Conservation (phyloP, 2,797 vertebrate genomes). For the Halcyon smyrnensis region DNA sequence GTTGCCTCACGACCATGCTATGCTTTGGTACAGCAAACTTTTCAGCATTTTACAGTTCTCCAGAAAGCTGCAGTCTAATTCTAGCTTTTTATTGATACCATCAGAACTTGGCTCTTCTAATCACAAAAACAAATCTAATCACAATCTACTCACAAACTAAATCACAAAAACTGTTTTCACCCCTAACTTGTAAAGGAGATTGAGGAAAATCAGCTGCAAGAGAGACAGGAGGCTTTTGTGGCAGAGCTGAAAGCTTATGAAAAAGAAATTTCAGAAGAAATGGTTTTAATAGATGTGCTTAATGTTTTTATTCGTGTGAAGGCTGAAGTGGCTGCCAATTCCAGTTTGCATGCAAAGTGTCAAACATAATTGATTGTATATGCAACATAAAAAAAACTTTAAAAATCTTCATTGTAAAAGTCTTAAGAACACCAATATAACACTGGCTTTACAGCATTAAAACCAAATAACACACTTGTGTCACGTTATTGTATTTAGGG, state of each 20-base stretch:
- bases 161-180: neutral
- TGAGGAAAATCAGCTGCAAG: slow-evolving; percentile 22
- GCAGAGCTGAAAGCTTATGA: slow-evolving; percentile 36
- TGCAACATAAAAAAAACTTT: slow-evolving; percentile 34
- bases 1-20: neutral
- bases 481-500: slow-evolving; percentile 61
- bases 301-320: slow-evolving; percentile 64
- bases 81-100: neutral
- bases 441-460: slow-evolving; percentile 60
- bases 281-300: slow-evolving; percentile 58
- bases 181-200: neutral
- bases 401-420: slow-evolving; percentile 35
- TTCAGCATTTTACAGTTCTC: neutral
- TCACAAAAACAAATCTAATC: no score
- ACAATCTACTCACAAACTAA: neutral
- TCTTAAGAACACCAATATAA: slow-evolving; percentile 58
- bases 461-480: slow-evolving; percentile 70
- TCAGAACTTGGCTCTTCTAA: neutral
- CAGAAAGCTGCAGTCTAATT: neutral
- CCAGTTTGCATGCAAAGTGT: slow-evolving; percentile 58
- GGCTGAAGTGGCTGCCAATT: slow-evolving; percentile 55
- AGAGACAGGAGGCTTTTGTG: slow-evolving; percentile 23
- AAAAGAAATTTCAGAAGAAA: slow-evolving; percentile 64
- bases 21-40: neutral
- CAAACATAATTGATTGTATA: slow-evolving; percentile 70